Evolutionary conservation across 2,888 invertebrate genomes (phyloP), one percentile per base, ranked within the genome.

Genomic region (Acanthococcus lagerstroemiae): DNA sequence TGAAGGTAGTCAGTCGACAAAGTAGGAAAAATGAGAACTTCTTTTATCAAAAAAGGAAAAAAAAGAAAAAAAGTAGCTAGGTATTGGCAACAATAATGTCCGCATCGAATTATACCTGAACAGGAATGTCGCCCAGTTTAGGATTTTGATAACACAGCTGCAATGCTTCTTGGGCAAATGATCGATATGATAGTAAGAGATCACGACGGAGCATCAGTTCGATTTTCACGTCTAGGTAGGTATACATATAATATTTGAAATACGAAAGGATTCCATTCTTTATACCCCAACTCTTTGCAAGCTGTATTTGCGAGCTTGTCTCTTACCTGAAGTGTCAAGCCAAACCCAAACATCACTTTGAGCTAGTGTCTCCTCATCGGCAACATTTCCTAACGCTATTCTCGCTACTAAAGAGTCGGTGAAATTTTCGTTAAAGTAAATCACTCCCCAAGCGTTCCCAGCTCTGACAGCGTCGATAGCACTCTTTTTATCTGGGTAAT

Each of bases 141-240:
- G 90, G 86, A 78, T 92, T 93, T 74, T 87, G 83, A 1, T 85
- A 81, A 74, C 91, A 90, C 6, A 83, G 82, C n/a, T 79, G 76
- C 1, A 95, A 77, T 58, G 92, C 77, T 67, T 84, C 81, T 80
- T 83, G 80, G 7, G 92, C 88, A 74, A 95, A 95, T 75, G 86
- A 85, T 74, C 92, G 81, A 77, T 93, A 95, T 0, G 91, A 85
- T 74, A 88, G 82, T 75, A 91, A 87, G 68, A 95, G 82, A 75
- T 90, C 89, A 68, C 91, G 78, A 76, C 90, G 89, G 55, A 95
- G 80, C 81, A 92, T 89, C 72, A 93, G 82, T 0, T 91, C 90
- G 72, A 95, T 92, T 80, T 95, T 93, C 75, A 95, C 93, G 83
- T 94, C 85, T 86, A 74, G 24, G 94, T 76, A 95, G 93, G 83